These are phyloP conservation scores for Harmothoe impar DNA, from an alignment of 2,888 invertebrate species.

Conservation along the genomic window DNA sequence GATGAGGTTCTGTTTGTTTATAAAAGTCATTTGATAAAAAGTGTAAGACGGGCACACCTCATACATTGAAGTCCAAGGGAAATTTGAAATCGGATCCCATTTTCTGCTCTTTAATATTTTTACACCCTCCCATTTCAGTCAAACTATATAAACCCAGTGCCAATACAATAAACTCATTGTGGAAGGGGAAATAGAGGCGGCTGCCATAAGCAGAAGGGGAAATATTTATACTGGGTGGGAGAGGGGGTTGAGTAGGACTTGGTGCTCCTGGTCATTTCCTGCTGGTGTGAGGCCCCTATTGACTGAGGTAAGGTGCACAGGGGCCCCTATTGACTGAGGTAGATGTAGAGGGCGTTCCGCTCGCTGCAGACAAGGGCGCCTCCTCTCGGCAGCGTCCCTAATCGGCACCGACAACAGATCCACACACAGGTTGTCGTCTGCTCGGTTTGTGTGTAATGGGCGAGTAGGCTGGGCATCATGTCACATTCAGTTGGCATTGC, in stretches of 20 bases:
- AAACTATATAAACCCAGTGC: neutral
- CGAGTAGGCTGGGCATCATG: neutral
- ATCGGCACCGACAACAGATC: slow-evolving; percentile 24
- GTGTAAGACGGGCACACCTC: neutral
- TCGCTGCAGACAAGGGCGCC: neutral
- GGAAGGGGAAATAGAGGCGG: neutral
- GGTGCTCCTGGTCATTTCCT: slow-evolving; percentile 33
- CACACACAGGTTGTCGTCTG: slow-evolving; percentile 1
- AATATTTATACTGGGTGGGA: slow-evolving; percentile 28
- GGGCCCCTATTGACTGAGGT: slow-evolving; percentile 11
- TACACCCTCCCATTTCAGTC: too few species aligned
- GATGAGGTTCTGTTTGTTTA: too few species aligned
- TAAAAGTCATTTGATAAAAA: too few species aligned
- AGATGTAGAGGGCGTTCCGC: neutral
- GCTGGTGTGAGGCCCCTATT: too few species aligned
- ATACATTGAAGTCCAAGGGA: neutral
- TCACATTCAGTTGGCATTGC: too few species aligned
- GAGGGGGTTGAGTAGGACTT: neutral
- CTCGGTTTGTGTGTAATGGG: neutral
- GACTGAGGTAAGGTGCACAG: neutral
- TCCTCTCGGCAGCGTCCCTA: neutral
- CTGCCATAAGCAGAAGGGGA: neutral
- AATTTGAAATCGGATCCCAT: neutral
- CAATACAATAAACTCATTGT: slow-evolving; percentile 5
- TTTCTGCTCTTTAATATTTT: too few species aligned